A percentile compares a stretch with the other conserved stretches of the same genome.
phyloP scores from a whole-genome alignment of 2,797 vertebrate genomes.

The Aldrovandia affinis region DNA sequence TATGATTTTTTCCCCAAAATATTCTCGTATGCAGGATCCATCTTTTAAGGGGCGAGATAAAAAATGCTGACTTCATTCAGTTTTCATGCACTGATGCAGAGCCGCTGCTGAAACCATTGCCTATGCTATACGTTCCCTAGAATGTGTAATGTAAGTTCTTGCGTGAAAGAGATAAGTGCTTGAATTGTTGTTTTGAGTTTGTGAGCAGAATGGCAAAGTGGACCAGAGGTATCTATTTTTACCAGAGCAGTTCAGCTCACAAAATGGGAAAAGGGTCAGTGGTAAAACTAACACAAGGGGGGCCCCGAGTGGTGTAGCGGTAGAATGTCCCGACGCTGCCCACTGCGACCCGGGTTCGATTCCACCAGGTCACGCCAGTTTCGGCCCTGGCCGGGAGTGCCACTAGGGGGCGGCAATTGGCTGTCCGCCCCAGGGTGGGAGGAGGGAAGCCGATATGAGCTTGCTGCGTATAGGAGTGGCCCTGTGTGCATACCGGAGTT shows the following conservation, averaged over 20 bases:
- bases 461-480: too few relatives aligned
- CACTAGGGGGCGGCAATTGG: too few relatives aligned
- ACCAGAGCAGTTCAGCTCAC: not conserved
- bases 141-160: not conserved
- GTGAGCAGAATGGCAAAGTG: not conserved
- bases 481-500: too few relatives aligned
- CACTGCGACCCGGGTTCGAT: too few relatives aligned
- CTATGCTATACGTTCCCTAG: not conserved
- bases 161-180: not conserved
- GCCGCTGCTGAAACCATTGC: not conserved
- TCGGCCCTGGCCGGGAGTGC: too few relatives aligned
- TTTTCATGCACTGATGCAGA: not conserved
- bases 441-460: too few relatives aligned
- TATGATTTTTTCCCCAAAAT: constrained; percentile 17
- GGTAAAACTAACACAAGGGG: not conserved
- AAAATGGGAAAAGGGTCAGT: not conserved
- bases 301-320: too few relatives aligned
- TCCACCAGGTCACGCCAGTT: too few relatives aligned
- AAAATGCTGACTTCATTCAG: not conserved
- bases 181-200: not conserved
- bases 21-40: not conserved
- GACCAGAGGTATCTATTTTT: not conserved
- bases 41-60: not conserved
- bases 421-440: too few relatives aligned
- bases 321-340: too few relatives aligned